These are phyloP conservation scores for Bombus vancouverensis DNA, from an alignment of 1,140 invertebrate species.

Conservation along the genomic window DNA sequence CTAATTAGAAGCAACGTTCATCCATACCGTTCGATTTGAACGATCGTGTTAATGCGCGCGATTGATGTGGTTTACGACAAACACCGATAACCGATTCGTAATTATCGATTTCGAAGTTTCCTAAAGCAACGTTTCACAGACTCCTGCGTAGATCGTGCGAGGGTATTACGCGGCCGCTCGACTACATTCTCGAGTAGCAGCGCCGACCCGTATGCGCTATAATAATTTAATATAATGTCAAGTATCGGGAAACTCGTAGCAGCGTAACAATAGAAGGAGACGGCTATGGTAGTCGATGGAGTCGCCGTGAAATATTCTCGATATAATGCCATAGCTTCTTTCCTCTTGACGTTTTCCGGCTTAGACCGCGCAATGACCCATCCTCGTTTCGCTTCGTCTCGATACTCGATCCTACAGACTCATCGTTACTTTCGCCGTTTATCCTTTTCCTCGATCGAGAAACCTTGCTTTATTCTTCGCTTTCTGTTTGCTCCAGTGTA, in stretches of 20 bases:
- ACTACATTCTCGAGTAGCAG: conserved; percentile 14
- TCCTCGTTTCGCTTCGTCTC: conserved; percentile 11
- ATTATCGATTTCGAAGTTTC: conserved; percentile 57
- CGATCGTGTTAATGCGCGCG: conserved; percentile 23
- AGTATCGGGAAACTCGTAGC: conserved; percentile 71
- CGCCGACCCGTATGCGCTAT: conserved; percentile 61
- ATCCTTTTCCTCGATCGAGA: no score
- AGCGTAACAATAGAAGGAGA: conserved; percentile 69
- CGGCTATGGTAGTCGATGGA: conserved; percentile 55
- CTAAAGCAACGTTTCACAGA: conserved; percentile 49
- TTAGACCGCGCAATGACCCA: conserved; percentile 58
- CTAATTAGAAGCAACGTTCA: neutral
- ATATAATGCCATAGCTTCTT: conserved; percentile 56
- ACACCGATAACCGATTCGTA: conserved; percentile 51
- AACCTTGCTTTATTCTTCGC: neutral
- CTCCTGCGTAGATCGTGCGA: conserved; percentile 47
- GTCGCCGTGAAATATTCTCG: conserved; percentile 66
- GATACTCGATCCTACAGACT: neutral
- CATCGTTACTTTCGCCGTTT: neutral
- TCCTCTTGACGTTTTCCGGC: conserved; percentile 40
- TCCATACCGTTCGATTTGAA: neutral
- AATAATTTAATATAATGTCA: conserved; percentile 73
- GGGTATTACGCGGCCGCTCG: conserved; percentile 38
- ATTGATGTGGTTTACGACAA: conserved; percentile 29
- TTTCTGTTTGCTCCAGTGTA: neutral